Evolutionary conservation across 2,888 invertebrate species (phyloP).

Genomic region (Protodeltote pygarga): DNA sequence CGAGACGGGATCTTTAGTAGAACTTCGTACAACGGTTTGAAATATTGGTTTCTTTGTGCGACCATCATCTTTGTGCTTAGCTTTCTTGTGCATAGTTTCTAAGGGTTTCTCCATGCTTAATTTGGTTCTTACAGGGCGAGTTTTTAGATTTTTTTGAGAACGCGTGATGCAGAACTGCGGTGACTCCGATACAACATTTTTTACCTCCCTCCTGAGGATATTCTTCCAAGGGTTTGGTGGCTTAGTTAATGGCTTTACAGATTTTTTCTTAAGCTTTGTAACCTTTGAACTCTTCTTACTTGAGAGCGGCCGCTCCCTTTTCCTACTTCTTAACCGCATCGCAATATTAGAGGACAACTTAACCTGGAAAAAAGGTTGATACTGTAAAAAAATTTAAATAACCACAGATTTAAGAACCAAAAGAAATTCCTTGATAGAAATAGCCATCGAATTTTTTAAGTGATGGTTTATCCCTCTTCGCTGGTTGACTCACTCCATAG

Average conservation of each 20-base stretch:
- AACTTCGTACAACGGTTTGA: conserved; percentile 78
- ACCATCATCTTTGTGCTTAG: conserved; percentile 67
- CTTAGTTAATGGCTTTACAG: conserved; percentile 61
- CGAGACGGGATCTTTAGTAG: conserved; percentile 70
- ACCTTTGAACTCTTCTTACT: conserved; percentile 69
- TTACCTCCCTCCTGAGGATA: conserved; percentile 67
- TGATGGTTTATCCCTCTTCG: no score
- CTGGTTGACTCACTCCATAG: no score
- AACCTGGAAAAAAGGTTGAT: conserved; percentile 62
- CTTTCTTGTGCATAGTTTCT: conserved; percentile 65
- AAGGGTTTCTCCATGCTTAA: conserved; percentile 77
- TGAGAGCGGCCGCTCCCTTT: conserved; percentile 87
- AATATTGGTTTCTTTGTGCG: conserved; percentile 78
- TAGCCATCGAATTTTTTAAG: no score
- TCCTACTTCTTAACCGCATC: conserved; percentile 91
- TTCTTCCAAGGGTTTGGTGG: conserved; percentile 74
- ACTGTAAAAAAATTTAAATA: background rate
- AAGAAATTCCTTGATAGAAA: no score
- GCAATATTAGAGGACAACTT: conserved; percentile 68
- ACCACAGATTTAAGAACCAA: background rate
- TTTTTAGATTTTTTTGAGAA: conserved; percentile 75
- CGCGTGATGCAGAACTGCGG: conserved; percentile 70
- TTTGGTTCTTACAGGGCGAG: conserved; percentile 72
- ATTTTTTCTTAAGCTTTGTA: conserved; percentile 66
- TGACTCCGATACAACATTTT: conserved; percentile 72